Conservation (phyloP, 2,113 vertebrate genomes). For the Rhodinocichla rosea region DNA sequence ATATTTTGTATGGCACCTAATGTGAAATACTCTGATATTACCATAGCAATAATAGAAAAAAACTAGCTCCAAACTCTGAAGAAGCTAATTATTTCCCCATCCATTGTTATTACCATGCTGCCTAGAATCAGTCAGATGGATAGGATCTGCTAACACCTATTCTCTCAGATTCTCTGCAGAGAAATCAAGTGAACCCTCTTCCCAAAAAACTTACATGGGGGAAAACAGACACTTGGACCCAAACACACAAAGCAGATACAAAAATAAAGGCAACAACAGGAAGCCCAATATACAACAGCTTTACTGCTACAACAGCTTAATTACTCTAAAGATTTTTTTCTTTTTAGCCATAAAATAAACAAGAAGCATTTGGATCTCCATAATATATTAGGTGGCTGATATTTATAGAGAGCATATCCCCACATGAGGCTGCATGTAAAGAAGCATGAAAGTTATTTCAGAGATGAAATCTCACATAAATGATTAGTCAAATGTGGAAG, state of each 20-base stretch:
- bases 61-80: not conserved
- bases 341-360: not conserved
- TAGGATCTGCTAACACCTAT: not conserved
- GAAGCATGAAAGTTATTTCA: not conserved
- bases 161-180: not conserved
- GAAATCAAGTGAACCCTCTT: not conserved
- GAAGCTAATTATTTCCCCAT: not conserved
- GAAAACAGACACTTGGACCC: not conserved
- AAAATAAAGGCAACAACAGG: not conserved
- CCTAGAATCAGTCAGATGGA: not conserved
- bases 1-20: not conserved
- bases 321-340: not conserved
- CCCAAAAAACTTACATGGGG: not conserved
- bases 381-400: not conserved
- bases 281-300: accelerated
- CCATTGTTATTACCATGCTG: not conserved
- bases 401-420: not conserved
- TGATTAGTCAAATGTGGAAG: not conserved
- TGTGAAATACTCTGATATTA: not conserved
- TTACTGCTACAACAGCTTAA: not conserved
- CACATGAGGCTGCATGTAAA: not conserved
- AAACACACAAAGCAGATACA: not conserved
- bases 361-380: not conserved
- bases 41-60: not conserved
- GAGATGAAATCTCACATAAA: not conserved